Evolutionary conservation across 2,888 invertebrate genomes (phyloP).

Genomic region (Stenchaetothrips biformis): DNA sequence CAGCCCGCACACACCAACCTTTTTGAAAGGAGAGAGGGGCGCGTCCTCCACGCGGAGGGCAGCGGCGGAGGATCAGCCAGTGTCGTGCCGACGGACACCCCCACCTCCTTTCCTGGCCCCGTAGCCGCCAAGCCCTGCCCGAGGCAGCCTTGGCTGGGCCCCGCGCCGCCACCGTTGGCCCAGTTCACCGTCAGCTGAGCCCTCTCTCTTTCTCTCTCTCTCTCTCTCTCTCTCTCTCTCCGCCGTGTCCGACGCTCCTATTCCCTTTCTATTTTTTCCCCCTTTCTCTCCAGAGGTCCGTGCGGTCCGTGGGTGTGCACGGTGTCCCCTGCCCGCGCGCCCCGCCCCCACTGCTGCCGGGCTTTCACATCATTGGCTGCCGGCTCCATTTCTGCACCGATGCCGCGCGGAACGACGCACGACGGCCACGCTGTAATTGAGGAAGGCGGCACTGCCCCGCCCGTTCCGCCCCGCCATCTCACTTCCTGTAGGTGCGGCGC

Average conservation of each 20-base stretch:
- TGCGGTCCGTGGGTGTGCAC: slow-evolving; percentile 20
- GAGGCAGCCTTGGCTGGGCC: too few relatives aligned
- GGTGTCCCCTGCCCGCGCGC: neutral
- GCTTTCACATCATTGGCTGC: slow-evolving; percentile 12
- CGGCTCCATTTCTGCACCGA: neutral
- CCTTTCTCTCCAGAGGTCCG: neutral
- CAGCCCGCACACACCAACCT: too few relatives aligned
- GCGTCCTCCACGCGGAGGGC: too few relatives aligned
- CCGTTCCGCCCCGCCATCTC: neutral
- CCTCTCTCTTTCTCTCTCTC: slow-evolving; percentile 20
- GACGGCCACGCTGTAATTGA: neutral
- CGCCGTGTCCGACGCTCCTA: neutral
- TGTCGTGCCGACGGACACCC: too few relatives aligned
- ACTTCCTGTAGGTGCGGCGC: neutral
- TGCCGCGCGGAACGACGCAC: neutral
- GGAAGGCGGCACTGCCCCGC: neutral
- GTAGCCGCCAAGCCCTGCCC: too few relatives aligned
- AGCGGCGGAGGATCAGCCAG: too few relatives aligned
- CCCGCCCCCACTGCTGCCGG: neutral
- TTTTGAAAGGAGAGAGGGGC: too few relatives aligned
- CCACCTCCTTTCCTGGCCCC: slow-evolving; percentile 1
- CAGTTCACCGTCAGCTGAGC: slow-evolving; percentile 28
- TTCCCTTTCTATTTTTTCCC: neutral
- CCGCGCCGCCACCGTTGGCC: neutral
- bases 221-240: slow-evolving; percentile 3